Evolutionary conservation across 2,113 vertebrate species (phyloP).

Genomic region (Zapus hudsonius): DNA sequence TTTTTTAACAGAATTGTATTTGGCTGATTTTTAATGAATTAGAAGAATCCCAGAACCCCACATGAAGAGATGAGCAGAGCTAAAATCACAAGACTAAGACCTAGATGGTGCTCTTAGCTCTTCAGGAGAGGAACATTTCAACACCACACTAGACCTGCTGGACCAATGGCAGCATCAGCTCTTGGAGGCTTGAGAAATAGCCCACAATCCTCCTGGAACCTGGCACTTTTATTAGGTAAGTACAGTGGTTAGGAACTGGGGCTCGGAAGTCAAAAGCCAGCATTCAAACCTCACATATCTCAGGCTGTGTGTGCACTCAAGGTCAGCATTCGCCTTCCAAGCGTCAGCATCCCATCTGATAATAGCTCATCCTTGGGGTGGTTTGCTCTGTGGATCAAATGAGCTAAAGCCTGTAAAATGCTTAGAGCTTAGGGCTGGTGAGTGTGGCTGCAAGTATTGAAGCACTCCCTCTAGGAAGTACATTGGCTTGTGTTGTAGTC

Average conservation of each 20-base stretch:
- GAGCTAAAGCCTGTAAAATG: neutral
- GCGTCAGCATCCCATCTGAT: neutral
- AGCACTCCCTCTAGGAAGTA: neutral
- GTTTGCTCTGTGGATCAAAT: neutral
- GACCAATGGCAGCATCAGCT: neutral
- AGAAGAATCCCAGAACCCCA: neutral
- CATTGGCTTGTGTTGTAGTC: too few species aligned
- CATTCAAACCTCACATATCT: neutral
- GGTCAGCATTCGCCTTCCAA: too few species aligned
- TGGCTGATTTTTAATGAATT: constrained; percentile 30
- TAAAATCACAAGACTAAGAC: too few species aligned
- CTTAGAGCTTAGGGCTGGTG: neutral
- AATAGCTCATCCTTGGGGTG: accelerated
- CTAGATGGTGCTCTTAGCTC: neutral
- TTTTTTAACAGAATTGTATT: constrained; percentile 45
- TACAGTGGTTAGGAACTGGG: accelerated
- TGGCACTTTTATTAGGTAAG: too few species aligned
- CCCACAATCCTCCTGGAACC: accelerated
- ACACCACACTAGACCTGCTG: too few species aligned
- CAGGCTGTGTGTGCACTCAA: neutral
- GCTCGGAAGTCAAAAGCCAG: too few species aligned
- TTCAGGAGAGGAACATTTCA: neutral
- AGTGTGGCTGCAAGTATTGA: neutral
- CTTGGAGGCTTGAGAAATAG: neutral
- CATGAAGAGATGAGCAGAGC: neutral